These are phyloP conservation scores for Epizoanthus stellaris DNA, from an alignment of 92 coral and sea anemone genomes.

Conservation along the genomic window DNA sequence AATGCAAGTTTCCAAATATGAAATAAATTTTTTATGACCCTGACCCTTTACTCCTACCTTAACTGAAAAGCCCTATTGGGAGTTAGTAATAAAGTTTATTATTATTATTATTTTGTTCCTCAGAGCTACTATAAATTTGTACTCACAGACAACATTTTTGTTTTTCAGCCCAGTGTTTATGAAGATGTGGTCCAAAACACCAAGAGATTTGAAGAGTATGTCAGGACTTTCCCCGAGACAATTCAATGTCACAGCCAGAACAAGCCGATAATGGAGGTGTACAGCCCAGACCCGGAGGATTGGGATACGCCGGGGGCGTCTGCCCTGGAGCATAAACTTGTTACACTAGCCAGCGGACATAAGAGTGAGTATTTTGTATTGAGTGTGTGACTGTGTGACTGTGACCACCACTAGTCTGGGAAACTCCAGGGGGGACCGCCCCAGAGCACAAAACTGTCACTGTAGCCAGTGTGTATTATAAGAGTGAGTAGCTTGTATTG, in stretches of 20 bases:
- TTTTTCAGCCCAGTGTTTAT: conserved; percentile 31
- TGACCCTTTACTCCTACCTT: too few species aligned
- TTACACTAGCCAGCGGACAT: conserved; percentile 81
- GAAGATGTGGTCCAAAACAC: conserved; percentile 69
- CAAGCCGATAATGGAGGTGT: conserved; percentile 84
- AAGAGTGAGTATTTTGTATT: conserved; percentile 66
- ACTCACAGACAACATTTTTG: not conserved
- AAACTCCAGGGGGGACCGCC: too few species aligned
- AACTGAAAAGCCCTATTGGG: too few species aligned
- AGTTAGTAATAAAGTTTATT: not conserved
- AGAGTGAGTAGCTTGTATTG: too few species aligned
- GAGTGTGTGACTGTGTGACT: not conserved
- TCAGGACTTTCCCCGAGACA: conserved; percentile 81
- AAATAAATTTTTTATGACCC: too few species aligned
- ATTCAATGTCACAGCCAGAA: conserved; percentile 90
- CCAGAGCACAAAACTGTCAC: too few species aligned
- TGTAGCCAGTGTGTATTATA: too few species aligned
- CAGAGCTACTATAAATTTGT: not conserved
- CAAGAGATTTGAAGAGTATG: conserved; percentile 64
- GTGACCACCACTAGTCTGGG: too few species aligned
- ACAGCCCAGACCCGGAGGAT: conserved; percentile 59
- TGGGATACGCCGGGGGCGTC: conserved; percentile 69
- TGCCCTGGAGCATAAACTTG: conserved; percentile 56
- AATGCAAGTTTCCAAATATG: too few species aligned
- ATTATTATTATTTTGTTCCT: not conserved